phyloP scores from a whole-genome alignment of 2,888 invertebrate species.

The Yponomeuta malinellus region DNA sequence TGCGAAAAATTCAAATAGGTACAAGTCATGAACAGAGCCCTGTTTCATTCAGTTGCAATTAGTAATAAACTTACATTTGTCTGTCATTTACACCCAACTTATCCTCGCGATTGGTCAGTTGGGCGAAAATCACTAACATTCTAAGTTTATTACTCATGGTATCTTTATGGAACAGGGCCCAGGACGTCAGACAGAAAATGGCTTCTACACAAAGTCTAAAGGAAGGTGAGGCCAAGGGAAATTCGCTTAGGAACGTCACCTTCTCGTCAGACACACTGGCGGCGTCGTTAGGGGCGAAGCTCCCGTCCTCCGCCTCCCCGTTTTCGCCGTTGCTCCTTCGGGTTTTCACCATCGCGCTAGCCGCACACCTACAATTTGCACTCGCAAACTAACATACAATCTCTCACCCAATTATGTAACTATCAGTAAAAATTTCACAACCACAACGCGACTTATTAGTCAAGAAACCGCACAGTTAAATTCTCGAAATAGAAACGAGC shows the following conservation, averaged over 20 bases:
- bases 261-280: conserved; percentile 70
- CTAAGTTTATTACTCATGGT: no score
- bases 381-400: conserved; percentile 45
- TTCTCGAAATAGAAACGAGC: conserved; percentile 37
- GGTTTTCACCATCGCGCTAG: conserved; percentile 71
- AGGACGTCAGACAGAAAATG: background rate
- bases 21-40: no score
- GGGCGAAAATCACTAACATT: no score
- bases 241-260: conserved; percentile 40
- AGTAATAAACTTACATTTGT: no score
- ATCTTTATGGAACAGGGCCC: background rate
- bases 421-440: conserved; percentile 40
- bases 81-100: no score
- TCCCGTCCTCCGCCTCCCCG: conserved; percentile 69
- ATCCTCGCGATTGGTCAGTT: no score
- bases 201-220: background rate
- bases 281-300: conserved; percentile 64
- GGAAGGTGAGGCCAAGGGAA: background rate
- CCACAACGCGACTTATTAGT: conserved; percentile 32
- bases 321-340: conserved; percentile 73
- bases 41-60: no score
- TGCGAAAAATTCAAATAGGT: no score
- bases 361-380: conserved; percentile 25
- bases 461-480: conserved; percentile 26
- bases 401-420: conserved; percentile 39